Base-by-base conservation (phyloP, 2,888 invertebrate genomes). In the Sinotaia quadrata region DNA sequence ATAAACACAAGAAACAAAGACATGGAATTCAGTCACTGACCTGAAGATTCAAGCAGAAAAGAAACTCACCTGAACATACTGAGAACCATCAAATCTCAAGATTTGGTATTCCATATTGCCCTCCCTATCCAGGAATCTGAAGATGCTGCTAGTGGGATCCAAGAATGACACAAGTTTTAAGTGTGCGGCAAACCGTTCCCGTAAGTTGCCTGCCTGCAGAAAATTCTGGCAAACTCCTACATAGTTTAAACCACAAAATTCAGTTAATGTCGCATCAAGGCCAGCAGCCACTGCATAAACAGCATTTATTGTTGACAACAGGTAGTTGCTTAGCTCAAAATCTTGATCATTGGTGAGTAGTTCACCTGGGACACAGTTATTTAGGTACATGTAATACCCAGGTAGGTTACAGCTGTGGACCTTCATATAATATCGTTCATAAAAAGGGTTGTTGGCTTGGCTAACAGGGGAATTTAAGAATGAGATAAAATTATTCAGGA, bases 251-350 rank as follows among this genome's bases (percentile, higher is more conserved):
- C 83, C 84, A 71, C 85, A 85, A 47, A 77, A 73, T n/a, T 85
- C 79, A 34, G 80, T 78, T 15, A 87, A 76, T 2, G 87, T 84
- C 15, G 80, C 75, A 52, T 88, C 85, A 8, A 88, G 74, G 4
- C 86, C 88, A 36, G 81, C 82, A 4, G 84, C 84, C n/a, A 87
- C 74, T 7, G 88, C 81, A 63, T 86, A 84, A 2, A 89, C 87
- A 10, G 88, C 83, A 69, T 88, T 87, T 49, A 88, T 87, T 12
- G 85, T 86, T 7, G 86, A 81, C 7, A 85, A 69, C 1, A 85
- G 79, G 34, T 78, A 84, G 57, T 79, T 79, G 67, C 84, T 83
- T 33, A 76, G 76, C 8, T 52, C 62, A 61, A 81, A 85, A 8
- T 57, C 51, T 0, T 71, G 33, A 15, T 68, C 60, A n/a, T 67